Evolutionary conservation across 2,797 vertebrate species (phyloP).

Genomic region (Channa striata): DNA sequence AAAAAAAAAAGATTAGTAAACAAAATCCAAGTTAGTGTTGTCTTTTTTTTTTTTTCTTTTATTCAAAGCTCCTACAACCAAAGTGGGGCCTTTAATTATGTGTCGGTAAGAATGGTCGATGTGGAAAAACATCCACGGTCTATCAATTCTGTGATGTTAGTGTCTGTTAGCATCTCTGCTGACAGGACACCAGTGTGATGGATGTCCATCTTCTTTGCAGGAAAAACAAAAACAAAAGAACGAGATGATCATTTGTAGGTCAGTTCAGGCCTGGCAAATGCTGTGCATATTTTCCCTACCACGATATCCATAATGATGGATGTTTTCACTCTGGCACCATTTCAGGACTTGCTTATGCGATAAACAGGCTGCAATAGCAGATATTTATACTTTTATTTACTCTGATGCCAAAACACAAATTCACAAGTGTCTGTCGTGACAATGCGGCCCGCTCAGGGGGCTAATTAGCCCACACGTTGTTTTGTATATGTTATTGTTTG

Average conservation of each 20-base stretch:
- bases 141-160: conserved; percentile 18
- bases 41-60: conserved; percentile 27
- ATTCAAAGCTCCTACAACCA: conserved; percentile 35
- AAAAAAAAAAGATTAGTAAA: conserved; percentile 21
- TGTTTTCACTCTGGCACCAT: conserved; percentile 55
- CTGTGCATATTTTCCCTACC: conserved; percentile 9
- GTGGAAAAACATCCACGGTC: conserved; percentile 47
- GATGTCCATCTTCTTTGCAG: conserved; percentile 31
- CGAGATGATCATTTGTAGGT: conserved; percentile 29
- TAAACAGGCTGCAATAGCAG: conserved; percentile 28
- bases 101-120: conserved; percentile 47
- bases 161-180: too few relatives aligned
- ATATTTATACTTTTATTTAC: conserved; percentile 32
- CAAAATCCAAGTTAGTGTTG: conserved; percentile 17
- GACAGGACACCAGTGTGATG: conserved; percentile 38
- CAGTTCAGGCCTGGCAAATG: conserved; percentile 40
- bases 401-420: conserved; percentile 22
- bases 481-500: conserved; percentile 24
- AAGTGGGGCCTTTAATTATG: conserved; percentile 59
- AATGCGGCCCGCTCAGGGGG: conserved; percentile 12
- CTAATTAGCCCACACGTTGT: conserved; percentile 19
- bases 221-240: conserved; percentile 8
- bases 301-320: conserved; percentile 46
- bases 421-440: conserved; percentile 12
- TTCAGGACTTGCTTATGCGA: conserved; percentile 32